A percentile compares a stretch with the other conserved stretches of the same genome.
phyloP scores from a whole-genome alignment of 2,797 vertebrate species.

The Babyrousa celebensis region DNA sequence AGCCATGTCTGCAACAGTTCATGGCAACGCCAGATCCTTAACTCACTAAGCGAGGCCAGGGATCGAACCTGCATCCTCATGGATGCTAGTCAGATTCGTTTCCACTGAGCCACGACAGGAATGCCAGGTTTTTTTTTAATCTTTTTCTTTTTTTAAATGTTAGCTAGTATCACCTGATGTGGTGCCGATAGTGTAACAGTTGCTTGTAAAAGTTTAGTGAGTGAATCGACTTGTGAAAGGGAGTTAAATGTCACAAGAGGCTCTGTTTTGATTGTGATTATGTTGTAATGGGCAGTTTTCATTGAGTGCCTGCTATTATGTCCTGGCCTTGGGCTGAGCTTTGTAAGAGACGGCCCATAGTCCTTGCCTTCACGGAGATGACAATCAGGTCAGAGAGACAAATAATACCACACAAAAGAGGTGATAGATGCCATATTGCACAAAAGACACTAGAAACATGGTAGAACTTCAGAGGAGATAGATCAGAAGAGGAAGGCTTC shows the following conservation, averaged over 20 bases:
- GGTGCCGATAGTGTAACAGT: neutral
- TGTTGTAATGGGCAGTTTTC: conserved; percentile 51
- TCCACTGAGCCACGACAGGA: no score
- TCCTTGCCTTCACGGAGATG: conserved; percentile 35
- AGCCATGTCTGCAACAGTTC: no score
- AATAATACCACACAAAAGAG: conserved; percentile 39
- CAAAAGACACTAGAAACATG: conserved; percentile 43
- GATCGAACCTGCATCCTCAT: no score
- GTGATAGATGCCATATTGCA: neutral
- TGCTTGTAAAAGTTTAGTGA: conserved; percentile 26
- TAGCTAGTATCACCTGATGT: neutral
- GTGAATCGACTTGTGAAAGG: conserved; percentile 45
- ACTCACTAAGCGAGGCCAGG: no score
- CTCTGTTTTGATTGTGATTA: neutral
- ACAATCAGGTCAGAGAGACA: neutral
- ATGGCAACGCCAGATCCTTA: no score
- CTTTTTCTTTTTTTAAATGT: conserved; percentile 6
- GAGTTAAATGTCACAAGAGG: neutral
- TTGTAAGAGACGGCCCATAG: conserved; percentile 23
- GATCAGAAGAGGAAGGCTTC: conserved; percentile 38
- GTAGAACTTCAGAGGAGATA: conserved; percentile 45
- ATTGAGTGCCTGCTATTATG: neutral
- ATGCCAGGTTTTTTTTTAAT: no score
- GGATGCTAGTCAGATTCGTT: no score
- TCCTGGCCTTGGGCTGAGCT: neutral